Percentiles rank a stretch among this genome's conserved stretches.
phyloP scores from a whole-genome alignment of 1,140 invertebrate genomes.

The Brachionus rotundiformis region DNA sequence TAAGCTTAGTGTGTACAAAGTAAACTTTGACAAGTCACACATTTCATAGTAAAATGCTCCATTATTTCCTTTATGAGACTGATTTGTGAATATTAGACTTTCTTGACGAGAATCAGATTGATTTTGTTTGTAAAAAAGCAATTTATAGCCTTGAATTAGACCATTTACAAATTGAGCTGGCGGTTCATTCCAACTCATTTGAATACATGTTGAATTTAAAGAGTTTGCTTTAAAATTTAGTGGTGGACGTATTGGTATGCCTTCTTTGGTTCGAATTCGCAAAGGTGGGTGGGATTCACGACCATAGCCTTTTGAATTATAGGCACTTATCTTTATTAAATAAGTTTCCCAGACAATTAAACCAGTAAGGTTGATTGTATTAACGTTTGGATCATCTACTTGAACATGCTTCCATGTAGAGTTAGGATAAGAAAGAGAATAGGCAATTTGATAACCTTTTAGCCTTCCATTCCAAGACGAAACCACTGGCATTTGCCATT shows the following conservation, averaged over 20 bases:
- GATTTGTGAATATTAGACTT: neutral
- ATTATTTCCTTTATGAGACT: neutral
- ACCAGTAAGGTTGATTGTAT: constrained; percentile 84
- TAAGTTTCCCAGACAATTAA: constrained; percentile 97
- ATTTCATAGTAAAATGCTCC: constrained; percentile 32
- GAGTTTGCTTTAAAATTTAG: constrained; percentile 76
- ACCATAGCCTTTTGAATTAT: constrained; percentile 93
- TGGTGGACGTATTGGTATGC: constrained; percentile 86
- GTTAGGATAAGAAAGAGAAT: constrained; percentile 56
- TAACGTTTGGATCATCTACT: constrained; percentile 54
- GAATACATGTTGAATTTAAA: constrained; percentile 77
- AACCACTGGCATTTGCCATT: constrained; percentile 67
- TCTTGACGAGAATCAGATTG: constrained; percentile 27
- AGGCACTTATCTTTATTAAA: constrained; percentile 92
- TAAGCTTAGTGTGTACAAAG: constrained; percentile 53
- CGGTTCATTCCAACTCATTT: constrained; percentile 68
- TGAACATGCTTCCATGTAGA: constrained; percentile 65
- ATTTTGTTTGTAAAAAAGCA: constrained; percentile 54
- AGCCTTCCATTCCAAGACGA: constrained; percentile 87
- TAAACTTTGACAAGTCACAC: constrained; percentile 53
- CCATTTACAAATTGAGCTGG: constrained; percentile 97
- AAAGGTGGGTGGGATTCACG: constrained; percentile 81
- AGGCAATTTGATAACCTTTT: constrained; percentile 79
- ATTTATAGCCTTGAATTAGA: constrained; percentile 95
- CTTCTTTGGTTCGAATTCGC: constrained; percentile 90